These are phyloP conservation scores for Trematocara nigrifrons DNA, from an alignment of 2,113 vertebrate genomes.

Conservation along the genomic window DNA sequence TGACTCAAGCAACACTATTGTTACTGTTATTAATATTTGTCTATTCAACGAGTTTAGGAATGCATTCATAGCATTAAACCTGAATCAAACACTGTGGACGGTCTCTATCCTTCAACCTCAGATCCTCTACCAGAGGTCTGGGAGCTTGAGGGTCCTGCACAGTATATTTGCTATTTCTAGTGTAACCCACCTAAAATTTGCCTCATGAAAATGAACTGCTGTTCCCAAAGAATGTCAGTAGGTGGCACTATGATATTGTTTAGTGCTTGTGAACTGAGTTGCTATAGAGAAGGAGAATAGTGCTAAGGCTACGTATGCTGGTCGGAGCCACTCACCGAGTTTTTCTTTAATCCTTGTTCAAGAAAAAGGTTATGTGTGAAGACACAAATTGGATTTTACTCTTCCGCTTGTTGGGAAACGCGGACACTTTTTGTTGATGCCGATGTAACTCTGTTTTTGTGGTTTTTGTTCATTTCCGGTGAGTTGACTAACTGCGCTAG, in stretches of 20 bases:
- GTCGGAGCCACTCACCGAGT: rapidly evolving
- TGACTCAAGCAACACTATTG: neutral
- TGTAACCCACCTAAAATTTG: neutral
- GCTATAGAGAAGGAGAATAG: neutral
- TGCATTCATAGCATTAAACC: neutral
- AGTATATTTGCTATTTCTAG: neutral
- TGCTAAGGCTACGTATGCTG: rapidly evolving
- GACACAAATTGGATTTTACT: neutral
- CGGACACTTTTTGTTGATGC: neutral
- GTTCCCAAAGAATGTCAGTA: neutral
- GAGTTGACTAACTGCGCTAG: neutral
- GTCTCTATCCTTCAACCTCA: neutral
- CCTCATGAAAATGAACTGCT: neutral
- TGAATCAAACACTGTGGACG: neutral
- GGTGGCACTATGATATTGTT: no score
- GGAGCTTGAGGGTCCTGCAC: neutral
- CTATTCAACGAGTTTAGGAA: neutral
- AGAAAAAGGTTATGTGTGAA: neutral
- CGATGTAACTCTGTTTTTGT: neutral
- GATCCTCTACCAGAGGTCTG: neutral
- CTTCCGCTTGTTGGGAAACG: rapidly evolving
- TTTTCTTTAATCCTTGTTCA: neutral
- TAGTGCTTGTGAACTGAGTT: neutral
- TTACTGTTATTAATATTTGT: neutral
- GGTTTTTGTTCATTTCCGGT: neutral